Evolutionary conservation across 2,113 vertebrate genomes (phyloP).

Genomic region (Phalacrocorax carbo): DNA sequence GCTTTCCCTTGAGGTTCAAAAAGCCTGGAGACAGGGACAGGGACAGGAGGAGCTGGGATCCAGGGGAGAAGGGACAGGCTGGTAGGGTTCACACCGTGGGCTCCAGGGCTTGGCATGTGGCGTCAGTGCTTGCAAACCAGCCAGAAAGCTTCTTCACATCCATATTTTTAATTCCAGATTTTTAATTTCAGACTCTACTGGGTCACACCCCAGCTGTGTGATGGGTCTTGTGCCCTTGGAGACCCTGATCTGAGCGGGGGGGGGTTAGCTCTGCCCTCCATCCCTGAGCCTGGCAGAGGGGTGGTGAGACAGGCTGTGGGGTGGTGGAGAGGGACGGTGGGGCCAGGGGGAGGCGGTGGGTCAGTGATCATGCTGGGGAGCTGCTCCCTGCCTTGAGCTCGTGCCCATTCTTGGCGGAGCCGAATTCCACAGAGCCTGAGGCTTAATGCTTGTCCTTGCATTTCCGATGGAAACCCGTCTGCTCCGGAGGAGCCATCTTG

Average conservation of each 20-base stretch:
- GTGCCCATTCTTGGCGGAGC: neutral
- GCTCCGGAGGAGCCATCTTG: rapidly evolving
- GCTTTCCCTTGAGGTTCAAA: neutral
- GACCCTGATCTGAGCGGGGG: rapidly evolving
- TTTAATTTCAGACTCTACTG: neutral
- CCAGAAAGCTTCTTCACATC: neutral
- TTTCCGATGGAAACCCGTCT: neutral
- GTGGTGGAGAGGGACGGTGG: neutral
- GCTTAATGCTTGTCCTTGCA: neutral
- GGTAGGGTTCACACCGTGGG: neutral
- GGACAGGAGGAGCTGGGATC: neutral
- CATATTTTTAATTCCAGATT: neutral
- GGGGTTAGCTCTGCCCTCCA: neutral
- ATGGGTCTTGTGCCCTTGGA: neutral
- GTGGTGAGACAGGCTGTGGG: neutral
- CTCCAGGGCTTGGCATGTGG: neutral
- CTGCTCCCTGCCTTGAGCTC: neutral
- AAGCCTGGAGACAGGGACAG: neutral
- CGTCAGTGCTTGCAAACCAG: neutral
- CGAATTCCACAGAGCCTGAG: rapidly evolving
- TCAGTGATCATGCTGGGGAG: neutral
- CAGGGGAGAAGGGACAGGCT: neutral
- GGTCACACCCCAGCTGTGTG: rapidly evolving
- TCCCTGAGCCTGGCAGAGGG: neutral
- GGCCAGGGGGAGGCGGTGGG: rapidly evolving